Evolutionary conservation across 2,797 vertebrate species (phyloP), one percentile per base, ranked within the genome.

Genomic region (Molothrus aeneus): DNA sequence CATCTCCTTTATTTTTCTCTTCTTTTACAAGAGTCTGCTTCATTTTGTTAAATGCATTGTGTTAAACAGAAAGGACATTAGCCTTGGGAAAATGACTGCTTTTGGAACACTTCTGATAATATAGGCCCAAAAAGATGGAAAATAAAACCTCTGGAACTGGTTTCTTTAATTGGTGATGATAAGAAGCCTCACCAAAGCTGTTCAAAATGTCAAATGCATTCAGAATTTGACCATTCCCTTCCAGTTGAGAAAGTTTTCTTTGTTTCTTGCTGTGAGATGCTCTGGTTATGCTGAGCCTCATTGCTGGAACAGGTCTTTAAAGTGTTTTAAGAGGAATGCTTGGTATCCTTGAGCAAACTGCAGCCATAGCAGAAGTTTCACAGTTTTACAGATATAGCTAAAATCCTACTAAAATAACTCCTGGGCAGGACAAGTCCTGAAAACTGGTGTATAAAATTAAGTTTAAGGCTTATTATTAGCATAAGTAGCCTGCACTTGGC

Each of bases 1-100:
- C 15, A 2, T 12, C 0, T 4, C 4, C 8, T 1, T 10, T 32
- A 6, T 48, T 45, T 48, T 17, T 5, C 0, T 56, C 24, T 32
- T 34, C 16, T n/a, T 42, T 36, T 40, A 43, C 12, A 13, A 20
- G 38, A 61, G 43, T 57, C 60, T 80, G 17, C 32, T 74, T 86
- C 17, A 16, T 86, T 43, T 54, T 34, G 7, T 66, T 47, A 57
- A n/a, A 54, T 15, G n/a, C 50, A 29, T 87, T 43, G 60, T 36
- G 9, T 68, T 48, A 59, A n/a, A 56, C 17, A 34, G 26, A 42
- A 21, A 38, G 5, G 2, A 36, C 20, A 2, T 7, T 47, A 63
- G 18, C 32, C 12, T 73, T 34, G 34, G 24, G 21, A 32, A 88
- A 80, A 31, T 48, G 4, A 29, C 16, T 79, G 50, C 13, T 64